Base-by-base conservation (phyloP, 2,113 vertebrate genomes). In the Silurus asotus region DNA sequence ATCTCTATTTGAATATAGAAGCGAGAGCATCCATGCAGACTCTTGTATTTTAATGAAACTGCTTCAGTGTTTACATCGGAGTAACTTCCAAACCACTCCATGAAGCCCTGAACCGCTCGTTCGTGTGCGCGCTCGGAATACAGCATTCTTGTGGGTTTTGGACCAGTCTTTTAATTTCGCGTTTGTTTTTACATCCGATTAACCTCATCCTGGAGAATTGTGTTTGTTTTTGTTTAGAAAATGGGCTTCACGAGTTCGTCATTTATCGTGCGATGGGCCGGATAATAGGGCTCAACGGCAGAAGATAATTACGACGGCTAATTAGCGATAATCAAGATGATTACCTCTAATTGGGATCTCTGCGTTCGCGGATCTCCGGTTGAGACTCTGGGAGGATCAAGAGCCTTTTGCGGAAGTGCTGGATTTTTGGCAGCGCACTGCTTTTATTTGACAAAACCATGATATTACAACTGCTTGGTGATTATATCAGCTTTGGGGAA, bases 261-360 rank as follows among this genome's bases (percentile, higher is more conserved):
- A 65, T 61, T 85, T 78, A 51, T 78, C 61, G 15, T 56, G 84
- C 90, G 87, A 91, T 89, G 76, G 90, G 89, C 85, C 81, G 82
- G 89, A 88, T 92, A 76, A 90, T 84, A 90, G 85, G 88, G 91
- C 90, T 87, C 88, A 89, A 92, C 93, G 89, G 92, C 89, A 87
- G 90, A 83, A 82, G 91, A 87, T 90, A 86, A 90, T 92, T 90
- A 83, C 85, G 70, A 75, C 85, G 69, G 88, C 84, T 93, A 91
- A 94, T 94, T 91, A 84, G 82, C 23, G 79, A 13, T 92, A 91
- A 93, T 93, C 87, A 94, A 89, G 88, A 70, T 89, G 89, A 93
- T 92, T 89, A 91, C 85, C 75, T 1, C 86, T 82, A 84, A 80
- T 51, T 89, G 89, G 15, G 82, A 70, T n/a, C 83, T 70, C 58